Evolutionary conservation across 1,140 invertebrate species (phyloP), one percentile per base, ranked within the genome.

Genomic region (Eciton burchellii): DNA sequence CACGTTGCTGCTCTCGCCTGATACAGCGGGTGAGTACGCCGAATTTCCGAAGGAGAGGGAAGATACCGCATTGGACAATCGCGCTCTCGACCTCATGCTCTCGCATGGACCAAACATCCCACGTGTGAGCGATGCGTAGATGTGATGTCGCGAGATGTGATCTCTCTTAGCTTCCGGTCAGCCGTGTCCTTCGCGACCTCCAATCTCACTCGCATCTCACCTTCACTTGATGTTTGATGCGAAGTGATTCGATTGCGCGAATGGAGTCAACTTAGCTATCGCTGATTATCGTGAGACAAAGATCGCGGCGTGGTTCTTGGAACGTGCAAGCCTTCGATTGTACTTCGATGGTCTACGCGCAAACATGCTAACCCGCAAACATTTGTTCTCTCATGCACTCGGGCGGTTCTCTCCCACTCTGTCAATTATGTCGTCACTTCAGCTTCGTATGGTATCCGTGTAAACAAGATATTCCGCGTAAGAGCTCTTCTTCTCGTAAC

Each of bases 111-210:
- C 8, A 12, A 5, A 68, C 21, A 26, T 79, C 74, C 35, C 74
- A 79, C 74, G 74, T 79, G 74, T 79, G 16, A 47, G 24, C 68
- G 62, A 76, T 4, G 45, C 60, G 60, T 76, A 65, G 19, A 76
- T 35, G 6, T 2, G 2, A 6, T 35, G 6, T 76, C 19, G 72
- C 43, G 24, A 59, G 12, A 29, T 6, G 35, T 35, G 35, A 35
- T 35, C 6, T 35, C 35, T 63, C n/a, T 52, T 26, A 52, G 45
- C 49, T 19, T 54, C 14, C 14, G 9, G 19, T 16, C 19, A 21
- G 11, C 19, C 21, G 35, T 24, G 3, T 35, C 11, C 45, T 24
- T 49, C 47, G 19, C 1, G 35, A 35, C 35, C 35, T 35, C 6
- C 35, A 35, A 35, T 35, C 6, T 35, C 2, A n/a, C 24, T 65